Percentiles rank a stretch among this genome's conserved stretches.
These are phyloP conservation scores for Dallia pectoralis DNA, from an alignment of 2,797 vertebrate genomes.

Conservation along the genomic window DNA sequence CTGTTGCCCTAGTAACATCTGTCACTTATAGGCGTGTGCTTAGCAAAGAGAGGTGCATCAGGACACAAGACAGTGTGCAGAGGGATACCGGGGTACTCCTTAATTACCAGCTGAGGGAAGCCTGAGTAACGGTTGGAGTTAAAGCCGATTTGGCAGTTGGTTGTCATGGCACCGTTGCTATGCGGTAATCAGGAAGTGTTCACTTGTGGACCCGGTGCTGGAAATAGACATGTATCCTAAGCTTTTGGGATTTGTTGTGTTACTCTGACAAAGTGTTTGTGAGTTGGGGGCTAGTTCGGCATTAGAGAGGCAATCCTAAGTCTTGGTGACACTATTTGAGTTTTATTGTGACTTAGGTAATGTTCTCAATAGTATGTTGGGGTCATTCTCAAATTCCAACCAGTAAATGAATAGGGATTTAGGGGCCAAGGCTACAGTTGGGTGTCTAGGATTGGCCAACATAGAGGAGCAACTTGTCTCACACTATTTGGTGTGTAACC, in stretches of 20 bases:
- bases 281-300: constrained; percentile 45
- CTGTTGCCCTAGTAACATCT: constrained; percentile 85
- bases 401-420: too few species aligned
- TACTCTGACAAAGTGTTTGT: constrained; percentile 13
- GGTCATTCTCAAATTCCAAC: too few species aligned
- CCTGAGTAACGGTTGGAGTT: background rate
- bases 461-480: too few species aligned
- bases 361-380: too few species aligned
- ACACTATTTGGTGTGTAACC: too few species aligned
- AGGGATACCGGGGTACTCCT: background rate
- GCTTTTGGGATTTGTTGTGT: constrained; percentile 9
- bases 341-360: too few species aligned
- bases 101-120: background rate
- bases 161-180: background rate
- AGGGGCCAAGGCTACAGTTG: too few species aligned
- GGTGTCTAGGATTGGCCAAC: too few species aligned
- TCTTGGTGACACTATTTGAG: too few species aligned
- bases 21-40: constrained; percentile 68
- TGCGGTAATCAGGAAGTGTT: background rate
- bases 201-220: background rate
- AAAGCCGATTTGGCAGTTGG: background rate
- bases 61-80: constrained; percentile 30
- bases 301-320: constrained; percentile 70
- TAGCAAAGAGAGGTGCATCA: constrained; percentile 44
- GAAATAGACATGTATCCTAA: background rate